Percentiles rank a stretch among this genome's conserved stretches.
These are phyloP conservation scores for Brachypalpus laphriformis DNA, from an alignment of 2,888 invertebrate genomes.

Conservation along the genomic window DNA sequence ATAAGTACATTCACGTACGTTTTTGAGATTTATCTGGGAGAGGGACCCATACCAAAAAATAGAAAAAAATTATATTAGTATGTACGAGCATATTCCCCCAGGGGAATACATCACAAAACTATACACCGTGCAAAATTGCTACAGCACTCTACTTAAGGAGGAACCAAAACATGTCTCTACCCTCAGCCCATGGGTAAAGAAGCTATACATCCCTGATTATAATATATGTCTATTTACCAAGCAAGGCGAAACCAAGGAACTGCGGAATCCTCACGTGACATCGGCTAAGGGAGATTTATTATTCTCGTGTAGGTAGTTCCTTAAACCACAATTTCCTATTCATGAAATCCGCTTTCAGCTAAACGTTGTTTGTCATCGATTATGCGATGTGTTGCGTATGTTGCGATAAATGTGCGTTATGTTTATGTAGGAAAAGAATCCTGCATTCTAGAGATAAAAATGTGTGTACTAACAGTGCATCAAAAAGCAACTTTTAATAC, in stretches of 20 bases:
- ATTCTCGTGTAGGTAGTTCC: not conserved
- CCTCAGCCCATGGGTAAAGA: not conserved
- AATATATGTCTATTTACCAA: slow-evolving; percentile 2
- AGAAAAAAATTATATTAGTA: not conserved
- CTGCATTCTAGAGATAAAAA: not conserved
- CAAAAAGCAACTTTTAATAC: not conserved
- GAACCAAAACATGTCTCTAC: not conserved
- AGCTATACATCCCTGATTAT: not conserved
- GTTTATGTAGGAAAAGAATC: not conserved
- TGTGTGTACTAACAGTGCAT: not conserved
- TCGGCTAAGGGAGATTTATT: slow-evolving; percentile 14
- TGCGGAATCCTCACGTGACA: slow-evolving; percentile 13
- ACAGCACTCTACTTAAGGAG: not conserved
- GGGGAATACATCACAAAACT: slow-evolving; percentile 55
- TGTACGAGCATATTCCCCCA: slow-evolving; percentile 12
- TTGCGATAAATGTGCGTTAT: not conserved
- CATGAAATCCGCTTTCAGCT: slow-evolving; percentile 10
- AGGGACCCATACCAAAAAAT: not conserved
- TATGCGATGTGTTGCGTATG: not conserved
- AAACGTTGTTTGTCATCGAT: not conserved
- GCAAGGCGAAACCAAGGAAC: not conserved
- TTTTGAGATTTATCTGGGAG: not conserved
- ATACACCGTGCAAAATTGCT: slow-evolving; percentile 40
- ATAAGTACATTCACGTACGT: slow-evolving; percentile 34
- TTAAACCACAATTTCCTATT: not conserved